A percentile compares a stretch with the other conserved stretches of the same genome.
Evolutionary conservation across 2,113 vertebrate genomes (phyloP).

Genomic region (Ciconia stormi): DNA sequence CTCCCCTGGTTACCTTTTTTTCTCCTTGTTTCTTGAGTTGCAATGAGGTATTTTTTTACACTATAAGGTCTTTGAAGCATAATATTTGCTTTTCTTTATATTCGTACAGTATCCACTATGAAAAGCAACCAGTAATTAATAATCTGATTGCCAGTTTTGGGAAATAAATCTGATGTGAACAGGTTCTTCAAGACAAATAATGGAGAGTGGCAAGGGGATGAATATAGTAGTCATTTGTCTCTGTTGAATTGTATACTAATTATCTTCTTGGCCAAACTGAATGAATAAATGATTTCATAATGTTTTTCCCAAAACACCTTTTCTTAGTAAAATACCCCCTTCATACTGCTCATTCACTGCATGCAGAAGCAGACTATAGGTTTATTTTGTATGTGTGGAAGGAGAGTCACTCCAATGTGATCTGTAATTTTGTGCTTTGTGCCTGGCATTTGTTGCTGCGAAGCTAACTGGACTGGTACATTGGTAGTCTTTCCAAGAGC

Average conservation of each 20-base stretch:
- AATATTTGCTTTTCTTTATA: not conserved
- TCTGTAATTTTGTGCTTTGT: not conserved
- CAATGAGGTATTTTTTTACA: not conserved
- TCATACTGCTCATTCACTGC: not conserved
- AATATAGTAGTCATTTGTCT: slow-evolving; percentile 34
- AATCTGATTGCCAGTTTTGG: slow-evolving; percentile 11
- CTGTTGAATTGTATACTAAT: slow-evolving; percentile 44
- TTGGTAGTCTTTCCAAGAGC: slow-evolving; percentile 10
- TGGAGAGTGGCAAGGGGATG: not conserved
- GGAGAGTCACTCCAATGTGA: not conserved
- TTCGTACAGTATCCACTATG: not conserved
- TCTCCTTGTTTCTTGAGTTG: not conserved
- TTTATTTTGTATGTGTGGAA: not conserved
- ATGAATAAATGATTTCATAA: slow-evolving; percentile 41
- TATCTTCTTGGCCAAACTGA: slow-evolving; percentile 56
- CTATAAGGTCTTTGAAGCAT: not conserved
- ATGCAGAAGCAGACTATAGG: not conserved
- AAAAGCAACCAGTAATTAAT: slow-evolving; percentile 32
- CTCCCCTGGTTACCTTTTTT: not conserved
- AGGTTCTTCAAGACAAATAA: slow-evolving; percentile 22
- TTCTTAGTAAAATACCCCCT: not conserved
- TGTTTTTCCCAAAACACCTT: slow-evolving; percentile 44
- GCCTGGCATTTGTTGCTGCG: not conserved
- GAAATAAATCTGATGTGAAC: slow-evolving; percentile 16
- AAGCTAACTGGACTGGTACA: not conserved